phyloP scores from a whole-genome alignment of 2,113 vertebrate genomes.

The Candoia aspera region DNA sequence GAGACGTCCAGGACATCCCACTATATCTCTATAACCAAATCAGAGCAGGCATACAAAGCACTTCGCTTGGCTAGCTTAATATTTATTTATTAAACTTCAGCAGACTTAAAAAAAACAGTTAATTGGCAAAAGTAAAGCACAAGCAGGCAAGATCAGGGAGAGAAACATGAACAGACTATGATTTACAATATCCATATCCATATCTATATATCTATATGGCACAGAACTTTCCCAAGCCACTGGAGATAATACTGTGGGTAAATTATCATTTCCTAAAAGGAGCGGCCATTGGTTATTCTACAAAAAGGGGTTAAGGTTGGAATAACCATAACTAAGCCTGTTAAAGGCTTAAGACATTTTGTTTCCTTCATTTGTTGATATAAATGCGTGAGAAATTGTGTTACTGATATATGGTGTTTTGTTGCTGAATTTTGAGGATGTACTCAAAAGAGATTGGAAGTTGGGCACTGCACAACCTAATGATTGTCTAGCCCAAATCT shows the following conservation, averaged over 20 bases:
- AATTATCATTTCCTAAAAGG: neutral
- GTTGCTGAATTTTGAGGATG: neutral
- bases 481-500: neutral
- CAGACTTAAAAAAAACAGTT: neutral
- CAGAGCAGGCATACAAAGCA: neutral
- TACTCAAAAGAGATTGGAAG: neutral
- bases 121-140: neutral
- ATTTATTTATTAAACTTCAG: neutral
- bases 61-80: neutral
- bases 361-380: neutral
- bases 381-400: neutral
- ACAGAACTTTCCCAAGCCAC: neutral
- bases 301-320: no score
- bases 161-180: neutral
- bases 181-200: neutral
- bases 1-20: neutral
- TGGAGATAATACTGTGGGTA: neutral
- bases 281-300: neutral
- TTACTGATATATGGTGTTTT: neutral
- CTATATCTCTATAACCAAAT: neutral
- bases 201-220: neutral
- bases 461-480: neutral
- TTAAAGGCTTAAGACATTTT: neutral
- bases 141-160: neutral
- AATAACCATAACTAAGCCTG: neutral